Conservation (phyloP, 2,888 invertebrate genomes). For the Argyresthia goedartella region DNA sequence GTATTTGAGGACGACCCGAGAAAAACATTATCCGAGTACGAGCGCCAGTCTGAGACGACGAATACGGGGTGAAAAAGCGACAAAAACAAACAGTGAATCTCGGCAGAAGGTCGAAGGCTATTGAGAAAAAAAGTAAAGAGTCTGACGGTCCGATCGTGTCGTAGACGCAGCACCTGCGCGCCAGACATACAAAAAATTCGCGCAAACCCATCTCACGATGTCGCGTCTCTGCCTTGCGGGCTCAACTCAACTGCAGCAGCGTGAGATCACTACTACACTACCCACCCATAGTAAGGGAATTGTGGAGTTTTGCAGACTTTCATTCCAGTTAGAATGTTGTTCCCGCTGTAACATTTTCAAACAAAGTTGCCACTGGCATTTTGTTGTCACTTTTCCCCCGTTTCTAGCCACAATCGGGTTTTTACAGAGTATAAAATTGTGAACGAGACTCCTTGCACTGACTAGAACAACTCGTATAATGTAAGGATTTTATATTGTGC, state of each 20-base stretch:
- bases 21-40: constrained; percentile 12
- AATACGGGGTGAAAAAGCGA: constrained; percentile 27
- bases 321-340: constrained; percentile 6
- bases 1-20: constrained; percentile 2
- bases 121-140: constrained; percentile 36
- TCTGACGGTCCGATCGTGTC: constrained; percentile 21
- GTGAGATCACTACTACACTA: constrained; percentile 7
- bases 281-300: constrained; percentile 30
- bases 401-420: background rate
- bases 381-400: constrained; percentile 3
- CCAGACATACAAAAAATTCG: constrained; percentile 53
- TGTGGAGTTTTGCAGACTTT: constrained; percentile 19
- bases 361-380: constrained; percentile 3
- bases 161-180: constrained; percentile 46
- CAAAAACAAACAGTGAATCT: constrained; percentile 41
- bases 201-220: constrained; percentile 13
- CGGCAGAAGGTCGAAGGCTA: constrained; percentile 33
- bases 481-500: background rate
- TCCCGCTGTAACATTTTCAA: constrained; percentile 4
- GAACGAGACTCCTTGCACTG: background rate
- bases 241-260: constrained; percentile 15
- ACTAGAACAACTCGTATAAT: background rate
- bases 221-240: constrained; percentile 2
- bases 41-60: constrained; percentile 21
- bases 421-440: constrained; percentile 4